Conservation (phyloP, 2,113 vertebrate genomes). For the Garra rufa region DNA sequence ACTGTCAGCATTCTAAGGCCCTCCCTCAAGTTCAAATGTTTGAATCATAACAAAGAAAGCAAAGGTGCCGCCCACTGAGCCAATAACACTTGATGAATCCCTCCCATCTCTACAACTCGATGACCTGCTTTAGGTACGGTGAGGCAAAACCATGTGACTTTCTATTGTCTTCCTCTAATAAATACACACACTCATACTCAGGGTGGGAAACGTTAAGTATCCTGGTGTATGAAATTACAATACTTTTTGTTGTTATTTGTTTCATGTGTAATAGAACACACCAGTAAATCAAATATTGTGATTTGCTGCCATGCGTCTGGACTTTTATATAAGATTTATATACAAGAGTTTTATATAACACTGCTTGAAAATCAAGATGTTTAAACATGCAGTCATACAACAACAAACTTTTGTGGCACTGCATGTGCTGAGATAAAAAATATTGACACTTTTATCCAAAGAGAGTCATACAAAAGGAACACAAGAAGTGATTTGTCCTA, state of each 20-base stretch:
- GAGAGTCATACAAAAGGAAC: not conserved
- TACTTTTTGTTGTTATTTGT: not conserved
- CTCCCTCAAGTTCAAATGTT: conserved; percentile 62
- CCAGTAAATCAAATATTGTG: not conserved
- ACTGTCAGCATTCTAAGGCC: not conserved
- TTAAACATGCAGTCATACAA: not conserved
- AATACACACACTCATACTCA: conserved; percentile 15
- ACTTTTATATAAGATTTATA: not conserved
- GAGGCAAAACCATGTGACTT: conserved; percentile 12
- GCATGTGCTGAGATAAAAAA: not conserved
- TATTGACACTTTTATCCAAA: not conserved
- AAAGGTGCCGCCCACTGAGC: conserved; percentile 57
- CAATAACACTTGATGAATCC: conserved; percentile 58
- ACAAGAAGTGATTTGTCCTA: not conserved
- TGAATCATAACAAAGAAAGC: conserved; percentile 70
- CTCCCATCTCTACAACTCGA: conserved; percentile 31
- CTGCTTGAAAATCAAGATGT: not conserved
- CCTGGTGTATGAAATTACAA: not conserved
- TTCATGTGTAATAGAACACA: not conserved
- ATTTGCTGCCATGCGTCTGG: not conserved
- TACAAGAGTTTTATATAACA: not conserved
- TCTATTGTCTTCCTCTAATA: conserved; percentile 17
- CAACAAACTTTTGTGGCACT: not conserved
- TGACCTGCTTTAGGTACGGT: conserved; percentile 10
- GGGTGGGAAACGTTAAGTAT: not conserved